Evolutionary conservation across 2,113 vertebrate species (phyloP).

Genomic region (Hoplias malabaricus): DNA sequence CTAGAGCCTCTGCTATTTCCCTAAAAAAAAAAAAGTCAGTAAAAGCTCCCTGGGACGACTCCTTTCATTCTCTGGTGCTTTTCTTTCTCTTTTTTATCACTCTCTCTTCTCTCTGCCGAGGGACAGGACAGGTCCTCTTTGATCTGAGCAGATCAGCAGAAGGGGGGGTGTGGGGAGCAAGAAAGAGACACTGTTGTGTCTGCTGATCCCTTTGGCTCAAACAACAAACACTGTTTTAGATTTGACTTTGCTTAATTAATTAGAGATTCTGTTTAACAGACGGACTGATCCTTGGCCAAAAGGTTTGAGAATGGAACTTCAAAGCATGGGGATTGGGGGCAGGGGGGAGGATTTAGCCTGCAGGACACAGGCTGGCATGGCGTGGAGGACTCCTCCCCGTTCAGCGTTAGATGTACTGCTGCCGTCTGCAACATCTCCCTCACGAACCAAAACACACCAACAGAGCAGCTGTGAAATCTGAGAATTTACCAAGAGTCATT

Average conservation of each 20-base stretch:
- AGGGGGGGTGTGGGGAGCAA: slow-evolving; percentile 50
- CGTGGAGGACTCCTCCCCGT: slow-evolving; percentile 37
- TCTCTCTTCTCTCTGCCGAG: slow-evolving; percentile 65
- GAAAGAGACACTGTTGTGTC: slow-evolving; percentile 87
- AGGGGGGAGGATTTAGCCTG: slow-evolving; percentile 80
- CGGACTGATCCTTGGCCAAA: slow-evolving; percentile 98
- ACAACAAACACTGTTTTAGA: slow-evolving; percentile 99
- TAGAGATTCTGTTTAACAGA: slow-evolving; percentile 99
- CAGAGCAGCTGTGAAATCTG: slow-evolving; percentile 32
- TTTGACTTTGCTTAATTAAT: slow-evolving; percentile 99
- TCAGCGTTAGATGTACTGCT: slow-evolving; percentile 42
- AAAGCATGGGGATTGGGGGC: slow-evolving; percentile 89
- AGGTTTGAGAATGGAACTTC: slow-evolving; percentile 95
- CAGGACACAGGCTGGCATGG: slow-evolving; percentile 41
- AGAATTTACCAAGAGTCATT: background rate
- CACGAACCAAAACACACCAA: slow-evolving; percentile 27
- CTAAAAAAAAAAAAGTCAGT: slow-evolving; percentile 71
- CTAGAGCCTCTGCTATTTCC: slow-evolving; percentile 70
- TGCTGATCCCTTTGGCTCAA: slow-evolving; percentile 92
- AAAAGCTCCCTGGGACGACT: slow-evolving; percentile 73
- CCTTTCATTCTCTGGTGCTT: slow-evolving; percentile 72
- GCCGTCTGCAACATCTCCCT: slow-evolving; percentile 45
- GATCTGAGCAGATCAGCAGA: slow-evolving; percentile 82
- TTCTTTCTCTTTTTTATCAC: slow-evolving; percentile 36
- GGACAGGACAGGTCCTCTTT: slow-evolving; percentile 86